Conservation (phyloP, 2,888 invertebrate species). For the Adelognathus sp. region DNA sequence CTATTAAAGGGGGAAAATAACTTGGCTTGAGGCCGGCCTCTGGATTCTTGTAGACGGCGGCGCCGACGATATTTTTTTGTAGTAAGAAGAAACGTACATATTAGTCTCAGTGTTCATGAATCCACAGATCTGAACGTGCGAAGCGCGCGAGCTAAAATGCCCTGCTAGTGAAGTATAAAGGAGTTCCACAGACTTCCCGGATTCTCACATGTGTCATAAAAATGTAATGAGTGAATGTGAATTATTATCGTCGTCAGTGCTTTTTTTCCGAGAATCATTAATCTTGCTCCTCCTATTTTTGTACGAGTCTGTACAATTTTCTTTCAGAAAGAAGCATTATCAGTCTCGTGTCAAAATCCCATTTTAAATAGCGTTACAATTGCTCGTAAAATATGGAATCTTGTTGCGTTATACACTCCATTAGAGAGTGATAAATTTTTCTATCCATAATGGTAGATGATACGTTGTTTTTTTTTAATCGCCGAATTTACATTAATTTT, state of each 20-base stretch:
- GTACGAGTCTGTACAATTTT: background rate
- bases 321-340: conserved; percentile 18
- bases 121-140: background rate
- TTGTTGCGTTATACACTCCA: background rate
- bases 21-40: too few relatives aligned
- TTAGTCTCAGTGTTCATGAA: too few relatives aligned
- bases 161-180: too few relatives aligned
- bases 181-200: too few relatives aligned
- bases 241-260: too few relatives aligned
- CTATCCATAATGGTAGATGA: conserved; percentile 15
- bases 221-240: too few relatives aligned
- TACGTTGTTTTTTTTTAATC: conserved; percentile 50
- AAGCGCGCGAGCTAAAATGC: too few relatives aligned
- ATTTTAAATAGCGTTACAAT: conserved; percentile 30
- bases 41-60: too few relatives aligned
- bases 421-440: conserved; percentile 17
- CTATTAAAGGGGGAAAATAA: too few relatives aligned
- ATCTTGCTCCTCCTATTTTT: background rate
- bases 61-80: too few relatives aligned
- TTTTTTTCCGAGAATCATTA: background rate
- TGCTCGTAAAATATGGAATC: conserved; percentile 43
- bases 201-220: too few relatives aligned
- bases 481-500: conserved; percentile 46
- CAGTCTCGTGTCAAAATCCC: conserved; percentile 32
- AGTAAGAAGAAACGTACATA: too few relatives aligned